These are phyloP conservation scores for Oncopodura yosiiana DNA, from an alignment of 1,140 invertebrate genomes.

Conservation along the genomic window DNA sequence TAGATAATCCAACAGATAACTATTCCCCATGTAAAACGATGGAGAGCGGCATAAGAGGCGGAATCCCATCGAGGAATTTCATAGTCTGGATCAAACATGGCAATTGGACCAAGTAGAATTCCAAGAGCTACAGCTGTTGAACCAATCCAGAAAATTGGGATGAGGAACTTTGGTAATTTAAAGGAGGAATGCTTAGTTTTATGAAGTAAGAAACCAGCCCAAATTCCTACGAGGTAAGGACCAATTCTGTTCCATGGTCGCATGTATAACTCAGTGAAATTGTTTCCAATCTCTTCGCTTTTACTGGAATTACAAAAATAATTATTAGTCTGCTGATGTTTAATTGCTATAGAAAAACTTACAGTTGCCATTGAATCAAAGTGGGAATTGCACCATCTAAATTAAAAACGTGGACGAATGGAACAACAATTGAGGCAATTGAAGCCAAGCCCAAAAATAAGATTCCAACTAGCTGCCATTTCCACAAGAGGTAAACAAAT, in stretches of 20 bases:
- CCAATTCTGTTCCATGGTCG: slow-evolving; percentile 27
- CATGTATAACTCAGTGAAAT: slow-evolving; percentile 14
- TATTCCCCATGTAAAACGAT: slow-evolving; percentile 51
- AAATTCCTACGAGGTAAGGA: slow-evolving; percentile 28
- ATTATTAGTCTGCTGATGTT: background rate
- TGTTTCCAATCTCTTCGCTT: background rate
- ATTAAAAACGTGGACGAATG: slow-evolving; percentile 11
- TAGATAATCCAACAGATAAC: slow-evolving; percentile 57
- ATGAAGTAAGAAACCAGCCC: slow-evolving; percentile 20
- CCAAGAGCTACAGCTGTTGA: slow-evolving; percentile 34
- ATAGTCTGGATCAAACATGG: slow-evolving; percentile 36
- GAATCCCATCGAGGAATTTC: background rate
- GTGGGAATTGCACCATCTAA: slow-evolving; percentile 1
- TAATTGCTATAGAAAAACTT: background rate
- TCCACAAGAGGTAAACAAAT: slow-evolving; percentile 40
- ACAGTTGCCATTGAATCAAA: background rate
- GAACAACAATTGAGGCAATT: slow-evolving; percentile 23
- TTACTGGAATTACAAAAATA: background rate
- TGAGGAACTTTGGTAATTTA: background rate
- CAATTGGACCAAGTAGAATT: slow-evolving; percentile 37
- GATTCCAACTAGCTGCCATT: slow-evolving; percentile 21
- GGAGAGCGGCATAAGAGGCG: slow-evolving; percentile 50
- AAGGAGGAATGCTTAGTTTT: slow-evolving; percentile 35
- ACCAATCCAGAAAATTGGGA: slow-evolving; percentile 37
- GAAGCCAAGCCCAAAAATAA: slow-evolving; percentile 17